These are phyloP conservation scores for Colossoma macropomum DNA, from an alignment of 2,113 vertebrate genomes.

Conservation along the genomic window DNA sequence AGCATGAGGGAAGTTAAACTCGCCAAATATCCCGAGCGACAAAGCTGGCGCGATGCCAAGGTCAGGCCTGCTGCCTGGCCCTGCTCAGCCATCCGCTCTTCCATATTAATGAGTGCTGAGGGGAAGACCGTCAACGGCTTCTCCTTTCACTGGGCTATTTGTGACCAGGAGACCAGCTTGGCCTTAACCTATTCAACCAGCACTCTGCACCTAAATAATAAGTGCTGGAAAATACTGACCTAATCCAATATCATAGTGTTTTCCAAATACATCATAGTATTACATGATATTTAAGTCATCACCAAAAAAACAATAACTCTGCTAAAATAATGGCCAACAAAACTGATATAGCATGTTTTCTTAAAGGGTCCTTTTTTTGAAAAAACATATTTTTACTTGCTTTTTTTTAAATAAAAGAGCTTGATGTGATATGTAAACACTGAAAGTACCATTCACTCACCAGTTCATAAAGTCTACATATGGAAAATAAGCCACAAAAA, in stretches of 20 bases:
- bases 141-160: slow-evolving; percentile 27
- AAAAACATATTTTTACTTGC: too few species aligned
- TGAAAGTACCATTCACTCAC: too few species aligned
- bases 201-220: not conserved
- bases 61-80: slow-evolving; percentile 46
- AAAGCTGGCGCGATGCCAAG: slow-evolving; percentile 14
- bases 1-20: slow-evolving; percentile 26
- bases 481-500: too few species aligned
- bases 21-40: slow-evolving; percentile 15
- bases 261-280: too few species aligned
- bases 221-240: not conserved
- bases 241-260: not conserved
- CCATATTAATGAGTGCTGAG: slow-evolving; percentile 43
- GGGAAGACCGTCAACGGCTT: slow-evolving; percentile 8
- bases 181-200: not conserved
- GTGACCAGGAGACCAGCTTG: not conserved
- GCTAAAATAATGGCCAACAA: not conserved
- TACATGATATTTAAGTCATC: too few species aligned
- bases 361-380: too few species aligned
- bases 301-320: too few species aligned
- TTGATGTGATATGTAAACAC: too few species aligned
- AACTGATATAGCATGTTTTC: not conserved
- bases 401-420: too few species aligned
- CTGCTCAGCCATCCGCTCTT: slow-evolving; percentile 13
- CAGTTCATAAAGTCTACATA: too few species aligned